A percentile compares a stretch with the other conserved stretches of the same genome.
Evolutionary conservation across 2,797 vertebrate genomes (phyloP).

Genomic region (Mionectes olivaceus): DNA sequence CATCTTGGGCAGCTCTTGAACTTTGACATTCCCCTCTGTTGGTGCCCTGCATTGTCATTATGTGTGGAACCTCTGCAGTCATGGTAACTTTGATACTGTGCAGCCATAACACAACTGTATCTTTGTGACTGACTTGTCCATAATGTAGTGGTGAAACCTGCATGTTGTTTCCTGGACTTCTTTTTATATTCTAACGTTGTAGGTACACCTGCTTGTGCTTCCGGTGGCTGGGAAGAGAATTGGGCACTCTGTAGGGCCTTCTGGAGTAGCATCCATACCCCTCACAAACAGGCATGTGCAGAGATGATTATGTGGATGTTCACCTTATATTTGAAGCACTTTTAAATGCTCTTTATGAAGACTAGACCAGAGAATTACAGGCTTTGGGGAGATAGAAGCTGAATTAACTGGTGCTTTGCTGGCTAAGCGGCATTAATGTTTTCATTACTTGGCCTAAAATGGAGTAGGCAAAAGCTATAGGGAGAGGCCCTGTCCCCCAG

Average conservation of each 20-base stretch:
- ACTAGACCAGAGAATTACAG: slow-evolving; percentile 3
- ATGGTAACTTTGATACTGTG: not conserved
- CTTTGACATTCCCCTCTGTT: not conserved
- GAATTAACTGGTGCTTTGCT: slow-evolving; percentile 18
- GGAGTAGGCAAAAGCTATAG: not conserved
- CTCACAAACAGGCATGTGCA: not conserved
- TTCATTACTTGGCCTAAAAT: slow-evolving; percentile 3
- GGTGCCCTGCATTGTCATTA: accelerated
- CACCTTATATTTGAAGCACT: not conserved
- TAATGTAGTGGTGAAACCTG: not conserved
- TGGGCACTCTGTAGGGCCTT: not conserved
- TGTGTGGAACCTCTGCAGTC: accelerated
- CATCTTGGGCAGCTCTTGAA: not conserved
- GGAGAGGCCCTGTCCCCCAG: not conserved
- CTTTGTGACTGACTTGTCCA: not conserved
- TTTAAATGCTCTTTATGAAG: not conserved
- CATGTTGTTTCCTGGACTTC: not conserved
- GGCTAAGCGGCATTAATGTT: slow-evolving; percentile 13
- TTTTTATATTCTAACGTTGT: not conserved
- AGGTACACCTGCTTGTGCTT: not conserved
- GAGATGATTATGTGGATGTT: not conserved
- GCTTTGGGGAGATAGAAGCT: not conserved
- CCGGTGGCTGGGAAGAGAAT: not conserved
- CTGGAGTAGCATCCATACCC: not conserved
- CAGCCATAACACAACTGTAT: not conserved